Conservation (phyloP, 2,113 vertebrate genomes). For the Toxotes jaculatrix region DNA sequence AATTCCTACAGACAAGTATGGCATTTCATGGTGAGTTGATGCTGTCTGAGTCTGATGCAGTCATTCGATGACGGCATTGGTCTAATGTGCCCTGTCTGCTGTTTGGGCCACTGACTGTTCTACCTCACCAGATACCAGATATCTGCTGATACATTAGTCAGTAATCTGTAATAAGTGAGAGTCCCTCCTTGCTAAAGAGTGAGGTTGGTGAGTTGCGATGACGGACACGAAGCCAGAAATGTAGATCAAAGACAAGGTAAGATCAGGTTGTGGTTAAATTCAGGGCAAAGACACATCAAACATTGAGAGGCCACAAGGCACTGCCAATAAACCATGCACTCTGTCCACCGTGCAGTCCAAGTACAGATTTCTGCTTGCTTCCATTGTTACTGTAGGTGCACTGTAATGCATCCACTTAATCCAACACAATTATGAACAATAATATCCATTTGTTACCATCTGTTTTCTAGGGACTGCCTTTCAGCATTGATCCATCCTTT, state of each 20-base stretch:
- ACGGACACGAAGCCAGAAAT: not conserved
- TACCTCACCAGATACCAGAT: not conserved
- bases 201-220: not conserved
- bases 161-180: not conserved
- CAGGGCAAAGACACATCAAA: not conserved
- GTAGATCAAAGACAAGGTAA: not conserved
- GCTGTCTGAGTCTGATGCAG: slow-evolving; percentile 20
- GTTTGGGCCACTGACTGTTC: not conserved
- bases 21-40: slow-evolving; percentile 29
- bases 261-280: not conserved
- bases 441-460: slow-evolving; percentile 4
- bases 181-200: not conserved
- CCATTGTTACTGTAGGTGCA: not conserved
- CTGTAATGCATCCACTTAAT: not conserved
- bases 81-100: not conserved
- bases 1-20: slow-evolving; percentile 42
- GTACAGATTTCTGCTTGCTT: not conserved
- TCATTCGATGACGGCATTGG: not conserved
- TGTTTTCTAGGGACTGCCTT: not conserved
- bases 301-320: not conserved
- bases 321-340: not conserved
- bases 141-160: slow-evolving; percentile 4
- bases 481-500: not conserved
- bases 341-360: not conserved
- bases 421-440: too few species aligned